Base-by-base conservation (phyloP, 1,140 invertebrate genomes). In the Aplysia californica region DNA sequence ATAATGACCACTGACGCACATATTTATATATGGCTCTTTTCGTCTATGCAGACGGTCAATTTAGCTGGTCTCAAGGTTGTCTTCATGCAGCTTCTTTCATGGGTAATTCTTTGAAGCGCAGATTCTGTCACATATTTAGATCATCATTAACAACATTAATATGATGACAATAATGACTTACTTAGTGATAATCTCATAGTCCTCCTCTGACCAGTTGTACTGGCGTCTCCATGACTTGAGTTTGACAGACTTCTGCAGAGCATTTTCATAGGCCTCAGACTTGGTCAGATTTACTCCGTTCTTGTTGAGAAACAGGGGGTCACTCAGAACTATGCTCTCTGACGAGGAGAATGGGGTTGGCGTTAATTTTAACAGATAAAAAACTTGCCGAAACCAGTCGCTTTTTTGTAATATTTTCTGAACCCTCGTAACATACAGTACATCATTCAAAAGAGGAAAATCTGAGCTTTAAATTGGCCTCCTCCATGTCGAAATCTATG, bases 161-260 rank as follows among this genome's bases (percentile, higher is more conserved):
- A n/a, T n/a, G n/a, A n/a, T n/a, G 44, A 50, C 44, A 50, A 10
- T 15, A 50, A 50, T n/a, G n/a, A 56, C 75, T 68, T 75, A 82
- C 80, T 71, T 61, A n/a, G 29, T 21, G 18, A 75, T 67, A 21
- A 75, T 58, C 4, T 77, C 75, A 75, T 66, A 80, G 23, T 82
- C 81, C 18, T 80, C 81, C 26, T 80, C 77, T 26, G 50, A 66
- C 81, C 81, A 82, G 23, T 79, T 69, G 33, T 77, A 69, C 29
- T 79, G 75, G 29, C 65, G 67, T 26, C 39, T 79, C 70, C 80
- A 72, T 23, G 80, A 67, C 69, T 79, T 77, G 6, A 82, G 64
- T 76, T 77, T 80, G n/a, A 82, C 77, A 29, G 77, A 77, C 36
- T 79, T 82, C 21, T 58, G 73, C 0, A 82, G 72, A n/a, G 76